Conservation (phyloP, 1,140 invertebrate species). For the Brachionus sp. region DNA sequence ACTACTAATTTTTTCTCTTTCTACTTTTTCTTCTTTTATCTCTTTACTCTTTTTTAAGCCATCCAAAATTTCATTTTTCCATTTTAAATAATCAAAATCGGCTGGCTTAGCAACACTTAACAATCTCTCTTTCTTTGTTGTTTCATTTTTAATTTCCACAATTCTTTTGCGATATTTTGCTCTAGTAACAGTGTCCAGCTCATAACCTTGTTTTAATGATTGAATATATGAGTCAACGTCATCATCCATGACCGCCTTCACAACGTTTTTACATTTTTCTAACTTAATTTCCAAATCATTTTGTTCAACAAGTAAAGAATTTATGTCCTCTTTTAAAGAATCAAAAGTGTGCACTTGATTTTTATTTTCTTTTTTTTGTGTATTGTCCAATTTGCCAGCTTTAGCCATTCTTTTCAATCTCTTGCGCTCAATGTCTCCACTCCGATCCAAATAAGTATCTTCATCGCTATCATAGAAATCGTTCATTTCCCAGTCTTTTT, state of each 20-base stretch:
- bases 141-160: slow-evolving; percentile 39
- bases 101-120: slow-evolving; percentile 22
- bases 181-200: background rate
- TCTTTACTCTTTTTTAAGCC: background rate
- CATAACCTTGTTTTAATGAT: background rate
- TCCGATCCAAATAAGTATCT: slow-evolving; percentile 89
- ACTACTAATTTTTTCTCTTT: background rate
- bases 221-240: slow-evolving; percentile 45
- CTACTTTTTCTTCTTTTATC: background rate
- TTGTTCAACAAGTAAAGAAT: background rate
- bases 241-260: background rate
- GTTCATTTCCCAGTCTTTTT: slow-evolving; percentile 69
- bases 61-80: background rate
- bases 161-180: background rate
- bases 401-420: slow-evolving; percentile 56
- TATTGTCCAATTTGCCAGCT: background rate
- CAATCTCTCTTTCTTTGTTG: slow-evolving; percentile 8
- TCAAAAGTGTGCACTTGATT: slow-evolving; percentile 44
- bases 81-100: slow-evolving; percentile 10
- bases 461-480: slow-evolving; percentile 96
- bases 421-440: slow-evolving; percentile 84
- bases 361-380: background rate
- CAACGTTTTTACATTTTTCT: slow-evolving; percentile 23
- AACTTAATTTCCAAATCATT: slow-evolving; percentile 36
- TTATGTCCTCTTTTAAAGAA: background rate